Evolutionary conservation across 2,113 vertebrate genomes (phyloP), one percentile per base, ranked within the genome.

Genomic region (Laticauda laticaudata): DNA sequence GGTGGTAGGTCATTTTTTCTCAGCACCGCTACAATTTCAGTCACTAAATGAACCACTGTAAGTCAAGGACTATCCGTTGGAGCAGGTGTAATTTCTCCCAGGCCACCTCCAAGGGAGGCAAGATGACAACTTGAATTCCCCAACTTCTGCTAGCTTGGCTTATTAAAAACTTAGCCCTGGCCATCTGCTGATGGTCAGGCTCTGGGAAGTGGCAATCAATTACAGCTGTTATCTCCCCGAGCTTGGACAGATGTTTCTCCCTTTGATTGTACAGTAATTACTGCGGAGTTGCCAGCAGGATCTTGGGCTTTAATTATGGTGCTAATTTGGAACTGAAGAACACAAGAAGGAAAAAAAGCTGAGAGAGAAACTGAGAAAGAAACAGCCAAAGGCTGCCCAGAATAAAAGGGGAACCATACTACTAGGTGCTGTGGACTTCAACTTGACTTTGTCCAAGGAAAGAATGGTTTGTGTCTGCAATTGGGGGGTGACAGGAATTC

Each of bases 181-280:
- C 96, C 97, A 97, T 97, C 97, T 97, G 97, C 95, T 96, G 96
- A 95, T 97, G 97, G 97, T 95, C 97, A 97, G 95, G 94, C 95
- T 94, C 89, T 94, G 95, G 75, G 95, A 96, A 95, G 94, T 94
- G 96, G 96, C 96, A 96, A 97, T 97, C 96, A 96, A 97, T 97
- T 97, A 97, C 97, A 97, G 97, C 96, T 97, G 97, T 97, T 97
- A 97, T 97, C 97, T 96, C 95, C 95, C 96, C 96, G 95, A 88
- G 96, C 96, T 96, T 94, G 96, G 96, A 97, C 96, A 97, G 96
- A 97, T 97, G 97, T 97, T 97, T 95, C 93, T 96, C 96, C 96
- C 95, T 96, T 95, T 93, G 95, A 95, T 92, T 96, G 95, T 97
- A 97, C 94, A 96, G 96, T 97, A 97, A 97, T 97, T 97, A 97